Evolutionary conservation across 2,113 vertebrate genomes (phyloP), one percentile per base, ranked within the genome.

Genomic region (Collichthys lucidus): DNA sequence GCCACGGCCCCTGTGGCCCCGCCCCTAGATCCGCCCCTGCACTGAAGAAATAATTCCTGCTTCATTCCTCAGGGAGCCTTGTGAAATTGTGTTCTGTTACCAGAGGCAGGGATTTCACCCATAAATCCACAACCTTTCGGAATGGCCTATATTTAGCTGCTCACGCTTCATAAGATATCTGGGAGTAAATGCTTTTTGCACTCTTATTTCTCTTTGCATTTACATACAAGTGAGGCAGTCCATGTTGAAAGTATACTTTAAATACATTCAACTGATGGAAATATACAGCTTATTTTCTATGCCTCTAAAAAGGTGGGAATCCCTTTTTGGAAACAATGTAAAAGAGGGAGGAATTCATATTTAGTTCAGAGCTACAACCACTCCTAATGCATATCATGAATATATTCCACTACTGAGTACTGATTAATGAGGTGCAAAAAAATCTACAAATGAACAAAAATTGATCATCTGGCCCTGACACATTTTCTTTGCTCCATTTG

Each of bases 61-160:
- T 35, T 24, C n/a, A 47, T 44, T 79, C 85, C 73, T 67, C 16
- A 10, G 62, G 78, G 78, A 76, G 70, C 49, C 6, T 31, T 7
- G 66, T n/a, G 47, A 79, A 74, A 86, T 57, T 56, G 73, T 67
- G 47, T 81, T 84, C 19, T 47, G 35, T 73, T n/a, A 84, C 85
- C 77, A 77, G 77, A 80, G 84, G 89, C 77, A 74, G 56, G 50
- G 86, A 85, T 87, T 83, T 85, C 83, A 89, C 69, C 88, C 88
- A 80, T 69, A 85, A 82, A 90, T 74, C 79, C 73, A 74, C 78
- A 86, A 86, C 86, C 87, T 90, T 90, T 87, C 66, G 68, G 72
- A 83, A 77, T 74, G 83, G 67, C 88, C 89, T 78, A 88, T 57
- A 83, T 87, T 83, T 80, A n/a, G 50, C 55, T 6, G 24, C 65